Evolutionary conservation across 1,140 invertebrate species (phyloP).

Genomic region (Galleria mellonella): DNA sequence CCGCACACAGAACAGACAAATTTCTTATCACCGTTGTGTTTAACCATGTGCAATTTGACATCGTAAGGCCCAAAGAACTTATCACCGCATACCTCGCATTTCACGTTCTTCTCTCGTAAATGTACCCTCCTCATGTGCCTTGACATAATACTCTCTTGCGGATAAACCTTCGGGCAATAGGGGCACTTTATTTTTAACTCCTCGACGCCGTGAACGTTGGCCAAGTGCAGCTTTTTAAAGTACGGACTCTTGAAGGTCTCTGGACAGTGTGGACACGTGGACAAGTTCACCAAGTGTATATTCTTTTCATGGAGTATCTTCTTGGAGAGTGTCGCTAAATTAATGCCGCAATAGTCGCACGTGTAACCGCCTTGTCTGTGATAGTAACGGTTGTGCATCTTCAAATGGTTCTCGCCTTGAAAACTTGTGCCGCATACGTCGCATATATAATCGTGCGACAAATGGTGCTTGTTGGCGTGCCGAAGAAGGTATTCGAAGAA

Average conservation of each 20-base stretch:
- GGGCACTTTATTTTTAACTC: slow-evolving; percentile 60
- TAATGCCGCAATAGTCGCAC: slow-evolving; percentile 47
- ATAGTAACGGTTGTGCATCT: slow-evolving; percentile 63
- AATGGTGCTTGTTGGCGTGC: slow-evolving; percentile 58
- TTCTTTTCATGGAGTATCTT: slow-evolving; percentile 59
- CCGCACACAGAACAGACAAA: slow-evolving; percentile 76
- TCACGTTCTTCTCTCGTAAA: slow-evolving; percentile 56
- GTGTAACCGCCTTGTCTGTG: slow-evolving; percentile 56
- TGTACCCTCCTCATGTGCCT: slow-evolving; percentile 60
- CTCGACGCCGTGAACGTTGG: slow-evolving; percentile 55
- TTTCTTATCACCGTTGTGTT: slow-evolving; percentile 80
- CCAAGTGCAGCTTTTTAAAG: slow-evolving; percentile 56
- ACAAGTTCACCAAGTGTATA: slow-evolving; percentile 47
- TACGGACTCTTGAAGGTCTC: slow-evolving; percentile 61
- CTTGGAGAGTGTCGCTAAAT: slow-evolving; percentile 45
- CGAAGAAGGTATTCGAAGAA: slow-evolving; percentile 60
- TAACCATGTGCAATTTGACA: slow-evolving; percentile 80
- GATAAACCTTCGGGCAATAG: slow-evolving; percentile 52
- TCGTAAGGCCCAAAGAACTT: slow-evolving; percentile 82
- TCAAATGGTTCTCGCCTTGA: slow-evolving; percentile 59
- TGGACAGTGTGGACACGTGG: slow-evolving; percentile 48
- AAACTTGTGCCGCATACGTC: slow-evolving; percentile 61
- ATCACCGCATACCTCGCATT: slow-evolving; percentile 73
- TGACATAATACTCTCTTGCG: slow-evolving; percentile 61
- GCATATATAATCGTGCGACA: slow-evolving; percentile 58